Conservation (phyloP, 1,140 invertebrate species). For the Ladona fulva region DNA sequence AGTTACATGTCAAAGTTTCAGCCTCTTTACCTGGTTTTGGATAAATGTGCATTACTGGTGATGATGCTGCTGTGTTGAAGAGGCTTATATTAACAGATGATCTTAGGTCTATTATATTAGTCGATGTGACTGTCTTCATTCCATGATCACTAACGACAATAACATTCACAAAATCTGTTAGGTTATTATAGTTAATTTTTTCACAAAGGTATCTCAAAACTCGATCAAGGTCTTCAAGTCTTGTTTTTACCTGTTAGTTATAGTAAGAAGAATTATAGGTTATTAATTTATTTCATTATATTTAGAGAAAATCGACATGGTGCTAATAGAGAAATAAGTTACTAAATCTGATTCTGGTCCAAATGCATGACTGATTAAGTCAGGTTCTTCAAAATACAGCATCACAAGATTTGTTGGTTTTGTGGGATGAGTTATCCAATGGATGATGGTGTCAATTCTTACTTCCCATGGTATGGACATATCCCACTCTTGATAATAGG, state of each 20-base stretch:
- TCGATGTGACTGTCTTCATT: conserved; percentile 46
- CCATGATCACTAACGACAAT: conserved; percentile 69
- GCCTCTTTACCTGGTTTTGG: conserved; percentile 31
- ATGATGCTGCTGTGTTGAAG: conserved; percentile 38
- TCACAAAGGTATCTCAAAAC: conserved; percentile 41
- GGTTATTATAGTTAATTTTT: conserved; percentile 37
- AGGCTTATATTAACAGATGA: conserved; percentile 40
- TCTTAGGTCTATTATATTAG: conserved; percentile 49
- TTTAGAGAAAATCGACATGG: too few relatives aligned
- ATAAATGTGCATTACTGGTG: conserved; percentile 43
- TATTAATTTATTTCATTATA: too few relatives aligned
- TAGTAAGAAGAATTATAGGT: too few relatives aligned
- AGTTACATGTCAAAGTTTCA: too few relatives aligned
- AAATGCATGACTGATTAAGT: conserved; percentile 44
- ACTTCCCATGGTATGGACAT: conserved; percentile 39
- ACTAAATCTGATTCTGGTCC: conserved; percentile 41
- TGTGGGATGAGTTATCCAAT: conserved; percentile 53
- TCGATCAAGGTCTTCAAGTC: too few relatives aligned
- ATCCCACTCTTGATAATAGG: conserved; percentile 41
- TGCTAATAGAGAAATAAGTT: conserved; percentile 25
- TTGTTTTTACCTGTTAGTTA: too few relatives aligned
- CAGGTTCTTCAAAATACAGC: conserved; percentile 66
- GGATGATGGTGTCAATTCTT: conserved; percentile 49
- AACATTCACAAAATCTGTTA: conserved; percentile 51
- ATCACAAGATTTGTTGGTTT: conserved; percentile 53